These are phyloP conservation scores for Pteronura brasiliensis DNA, from an alignment of 2,113 vertebrate genomes.

Conservation along the genomic window DNA sequence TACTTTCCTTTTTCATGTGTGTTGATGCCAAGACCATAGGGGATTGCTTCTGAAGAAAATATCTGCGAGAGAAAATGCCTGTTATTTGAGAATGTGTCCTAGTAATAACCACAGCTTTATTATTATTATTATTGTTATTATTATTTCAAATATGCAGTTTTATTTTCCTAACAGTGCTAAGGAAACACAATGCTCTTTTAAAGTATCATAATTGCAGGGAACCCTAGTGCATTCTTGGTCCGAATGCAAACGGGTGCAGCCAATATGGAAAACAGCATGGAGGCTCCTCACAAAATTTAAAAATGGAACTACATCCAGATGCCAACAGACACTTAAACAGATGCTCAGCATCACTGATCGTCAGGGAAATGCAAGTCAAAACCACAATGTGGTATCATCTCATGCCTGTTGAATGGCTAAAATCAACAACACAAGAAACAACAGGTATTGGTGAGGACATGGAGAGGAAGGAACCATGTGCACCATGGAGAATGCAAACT, in stretches of 20 bases:
- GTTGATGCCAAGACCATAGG: background rate
- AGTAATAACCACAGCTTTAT: background rate
- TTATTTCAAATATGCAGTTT: background rate
- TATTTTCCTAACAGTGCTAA: slow-evolving; percentile 5
- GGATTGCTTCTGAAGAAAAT: background rate
- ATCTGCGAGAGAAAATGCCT: background rate
- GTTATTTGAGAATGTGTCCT: background rate
- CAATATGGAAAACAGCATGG: background rate
- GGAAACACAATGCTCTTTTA: background rate
- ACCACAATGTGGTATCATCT: background rate
- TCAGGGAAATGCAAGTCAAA: background rate
- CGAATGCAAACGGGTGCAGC: background rate
- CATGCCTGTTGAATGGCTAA: background rate
- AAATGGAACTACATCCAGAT: background rate
- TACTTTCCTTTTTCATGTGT: background rate
- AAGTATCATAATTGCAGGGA: background rate
- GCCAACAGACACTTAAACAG: background rate
- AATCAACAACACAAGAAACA: background rate
- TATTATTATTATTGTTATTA: background rate
- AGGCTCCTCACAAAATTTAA: background rate
- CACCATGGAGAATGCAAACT: background rate
- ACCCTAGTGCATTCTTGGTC: background rate
- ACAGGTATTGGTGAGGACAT: background rate
- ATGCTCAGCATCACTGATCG: background rate
- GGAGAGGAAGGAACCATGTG: background rate